Base-by-base conservation (phyloP, 2,888 invertebrate genomes). In the Acleris sparsana region DNA sequence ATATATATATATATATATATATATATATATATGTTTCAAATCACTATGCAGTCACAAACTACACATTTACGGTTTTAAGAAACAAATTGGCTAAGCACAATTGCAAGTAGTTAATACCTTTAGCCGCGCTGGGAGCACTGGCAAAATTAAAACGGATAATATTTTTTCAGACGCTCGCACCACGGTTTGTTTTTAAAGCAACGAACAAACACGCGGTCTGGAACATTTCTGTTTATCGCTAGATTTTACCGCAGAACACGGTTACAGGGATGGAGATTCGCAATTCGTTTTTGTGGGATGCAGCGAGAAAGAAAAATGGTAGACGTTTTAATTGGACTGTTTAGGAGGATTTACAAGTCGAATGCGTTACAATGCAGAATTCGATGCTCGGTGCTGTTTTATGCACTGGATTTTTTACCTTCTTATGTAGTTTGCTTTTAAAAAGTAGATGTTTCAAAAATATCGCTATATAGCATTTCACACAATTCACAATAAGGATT, bases 141-240 rank as follows among this genome's bases (percentile, higher is more conserved):
- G 74, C 76, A 73, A 79, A 78, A 79, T 79, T 79, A 78, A 78
- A 78, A 75, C 76, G 73, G 75, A 75, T 75, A 77, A 74, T 72
- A 71, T 74, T 73, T 74, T 77, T 74, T 74, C 73, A 66, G 70
- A 71, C 64, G 53, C 74, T 75, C 63, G 39, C 53, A 46, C 59
- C 29, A 55, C 72, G 68, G 71, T 71, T 71, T 73, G 71, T 73
- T 74, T 75, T 75, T 72, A 68, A 61, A 72, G 69, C 69, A 51
- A 57, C 58, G 59, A 67, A 68, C 71, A 71, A 71, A 71, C 64
- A 69, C 62, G 66, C 56, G 63, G 64, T 64, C 56, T 25, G 57
- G 59, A 62, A 52, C 60, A 52, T 53, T 67, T 53, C 53, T 59
- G 62, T 67, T 68, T 68, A 64, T 60, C 64, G 60, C 60, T 44